Evolutionary conservation across 2,888 invertebrate genomes (phyloP), one percentile per base, ranked within the genome.

Genomic region (Vanessa cardui): DNA sequence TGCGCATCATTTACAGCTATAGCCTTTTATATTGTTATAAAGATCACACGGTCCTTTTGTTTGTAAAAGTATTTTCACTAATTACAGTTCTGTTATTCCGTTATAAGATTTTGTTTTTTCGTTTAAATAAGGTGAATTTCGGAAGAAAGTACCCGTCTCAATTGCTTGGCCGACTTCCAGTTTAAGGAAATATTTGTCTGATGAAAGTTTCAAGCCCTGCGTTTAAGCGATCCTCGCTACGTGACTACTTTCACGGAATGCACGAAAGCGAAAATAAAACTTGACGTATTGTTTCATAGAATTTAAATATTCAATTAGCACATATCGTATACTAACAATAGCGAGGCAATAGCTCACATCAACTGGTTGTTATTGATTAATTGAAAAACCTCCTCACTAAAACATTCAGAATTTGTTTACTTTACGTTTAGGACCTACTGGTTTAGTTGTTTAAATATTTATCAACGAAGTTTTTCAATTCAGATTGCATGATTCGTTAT

Each of bases 181-280:
- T 33, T 78, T 78, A 81, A 82, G 78, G 80, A 82, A 82, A 83
- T 81, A 84, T 86, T 86, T 82, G 79, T 78, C 78, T 77, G 77
- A 77, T 66, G 67, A 63, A 72, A 75, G 74, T 74, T 73, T 72
- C 64, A 62, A 76, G 78, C 76, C 81, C 82, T 83, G 85, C 83
- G 81, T 83, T 74, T 70, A 74, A 26, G 62, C 39, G 62, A 66
- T 67, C 69, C 58, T 64, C 73, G 73, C 73, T 74, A 71, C 75
- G 74, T 72, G 76, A 76, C 76, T 73, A 70, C 76, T 77, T 78
- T 74, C 72, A 64, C 69, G 63, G 74, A 75, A 66, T 80, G 77
- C 83, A 80, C 72, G 69, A 74, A 20, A 33, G 49, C 45, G 47
- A 46, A 47, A 79, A 77, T 77, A 76, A 74, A 74, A 71, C 67